A percentile compares a stretch with the other conserved stretches of the same genome.
Evolutionary conservation across 1,140 invertebrate genomes (phyloP).

Genomic region (Drosophila asahinai): DNA sequence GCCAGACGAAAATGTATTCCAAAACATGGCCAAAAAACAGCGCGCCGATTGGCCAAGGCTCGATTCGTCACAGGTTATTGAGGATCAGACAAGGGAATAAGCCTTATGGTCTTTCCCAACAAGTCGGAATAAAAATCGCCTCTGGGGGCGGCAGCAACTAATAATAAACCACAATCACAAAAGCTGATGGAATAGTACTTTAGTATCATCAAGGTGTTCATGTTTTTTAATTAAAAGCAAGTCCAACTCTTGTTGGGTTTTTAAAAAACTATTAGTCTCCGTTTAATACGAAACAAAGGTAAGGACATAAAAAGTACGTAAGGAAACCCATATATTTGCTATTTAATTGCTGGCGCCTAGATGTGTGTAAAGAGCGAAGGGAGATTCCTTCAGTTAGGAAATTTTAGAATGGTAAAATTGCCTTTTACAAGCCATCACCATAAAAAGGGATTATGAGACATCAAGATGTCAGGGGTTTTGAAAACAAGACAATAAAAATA

Average conservation of each 20-base stretch:
- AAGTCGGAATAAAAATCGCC: background rate
- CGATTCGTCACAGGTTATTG: conserved; percentile 4
- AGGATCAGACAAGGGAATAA: conserved; percentile 10
- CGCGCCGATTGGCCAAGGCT: conserved; percentile 2
- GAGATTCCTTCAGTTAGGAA: background rate
- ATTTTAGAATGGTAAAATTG: too few relatives aligned
- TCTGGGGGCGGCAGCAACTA: background rate
- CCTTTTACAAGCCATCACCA: background rate
- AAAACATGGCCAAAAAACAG: background rate
- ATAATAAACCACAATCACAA: conserved; percentile 5
- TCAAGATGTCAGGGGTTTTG: background rate
- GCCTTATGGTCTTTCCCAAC: conserved; percentile 2
- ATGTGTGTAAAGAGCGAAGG: background rate
- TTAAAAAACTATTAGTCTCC: background rate
- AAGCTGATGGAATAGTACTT: background rate
- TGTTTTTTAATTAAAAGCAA: background rate
- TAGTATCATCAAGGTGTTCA: background rate
- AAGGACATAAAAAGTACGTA: background rate
- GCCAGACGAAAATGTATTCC: conserved; percentile 9
- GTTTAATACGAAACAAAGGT: background rate
- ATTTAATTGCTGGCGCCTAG: background rate
- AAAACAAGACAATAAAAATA: background rate
- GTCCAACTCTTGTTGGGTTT: background rate
- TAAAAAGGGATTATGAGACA: background rate
- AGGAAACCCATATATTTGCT: background rate